A percentile compares a stretch with the other conserved stretches of the same genome.
phyloP scores from a whole-genome alignment of 2,113 vertebrate species.

The Boulengeromyrus knoepffleri region DNA sequence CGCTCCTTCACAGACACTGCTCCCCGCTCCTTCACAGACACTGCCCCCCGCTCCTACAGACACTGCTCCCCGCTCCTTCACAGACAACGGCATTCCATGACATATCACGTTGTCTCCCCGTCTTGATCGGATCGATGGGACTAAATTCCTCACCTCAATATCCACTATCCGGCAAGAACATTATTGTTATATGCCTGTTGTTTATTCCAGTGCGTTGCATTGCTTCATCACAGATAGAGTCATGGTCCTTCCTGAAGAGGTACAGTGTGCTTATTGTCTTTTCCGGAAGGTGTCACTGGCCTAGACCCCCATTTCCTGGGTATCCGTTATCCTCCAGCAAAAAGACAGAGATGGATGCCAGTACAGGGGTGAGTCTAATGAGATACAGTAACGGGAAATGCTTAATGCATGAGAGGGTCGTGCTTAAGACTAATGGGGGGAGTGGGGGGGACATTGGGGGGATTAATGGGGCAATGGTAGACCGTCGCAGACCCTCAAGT shows the following conservation, averaged over 20 bases:
- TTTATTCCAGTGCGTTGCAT: background rate
- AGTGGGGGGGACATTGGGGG: background rate
- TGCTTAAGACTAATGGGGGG: slow-evolving; percentile 43
- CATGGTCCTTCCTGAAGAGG: background rate
- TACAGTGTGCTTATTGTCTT: background rate
- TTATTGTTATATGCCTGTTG: background rate
- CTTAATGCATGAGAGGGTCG: slow-evolving; percentile 46
- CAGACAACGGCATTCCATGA: background rate
- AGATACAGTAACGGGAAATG: slow-evolving; percentile 40
- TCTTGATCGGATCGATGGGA: background rate
- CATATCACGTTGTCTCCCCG: background rate
- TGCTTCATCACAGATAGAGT: background rate
- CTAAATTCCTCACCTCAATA: background rate
- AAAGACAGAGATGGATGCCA: slow-evolving; percentile 14
- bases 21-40: background rate
- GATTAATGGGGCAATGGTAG: slow-evolving; percentile 13
- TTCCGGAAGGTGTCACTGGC: background rate
- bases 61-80: background rate
- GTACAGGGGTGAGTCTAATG: slow-evolving; percentile 28
- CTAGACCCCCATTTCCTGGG: background rate
- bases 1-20: no score
- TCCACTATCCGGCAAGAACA: background rate
- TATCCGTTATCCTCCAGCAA: background rate
- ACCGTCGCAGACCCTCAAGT: slow-evolving; percentile 19
- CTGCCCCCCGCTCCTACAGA: background rate